These are phyloP conservation scores for Petrophora chlorosata DNA, from an alignment of 2,888 invertebrate species.

Conservation along the genomic window DNA sequence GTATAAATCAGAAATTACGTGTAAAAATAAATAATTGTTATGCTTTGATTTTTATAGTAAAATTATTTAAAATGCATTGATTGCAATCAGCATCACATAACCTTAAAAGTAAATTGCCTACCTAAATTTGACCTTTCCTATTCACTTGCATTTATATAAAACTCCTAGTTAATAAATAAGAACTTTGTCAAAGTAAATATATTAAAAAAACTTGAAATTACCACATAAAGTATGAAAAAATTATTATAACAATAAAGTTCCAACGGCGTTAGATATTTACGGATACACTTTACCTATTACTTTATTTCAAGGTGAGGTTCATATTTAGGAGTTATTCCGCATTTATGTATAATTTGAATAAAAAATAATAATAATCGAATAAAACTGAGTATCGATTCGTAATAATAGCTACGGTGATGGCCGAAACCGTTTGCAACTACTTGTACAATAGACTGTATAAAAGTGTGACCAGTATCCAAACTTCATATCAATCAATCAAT, in stretches of 20 bases:
- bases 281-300: constrained; percentile 1
- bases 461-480: not conserved
- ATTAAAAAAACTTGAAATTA: not conserved
- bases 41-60: constrained; percentile 26
- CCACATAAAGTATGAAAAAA: not conserved
- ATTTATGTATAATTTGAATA: constrained; percentile 40
- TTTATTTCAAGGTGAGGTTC: constrained; percentile 49
- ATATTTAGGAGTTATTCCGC: constrained; percentile 56
- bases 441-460: not conserved
- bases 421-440: constrained; percentile 14
- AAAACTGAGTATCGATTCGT: constrained; percentile 45
- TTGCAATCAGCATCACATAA: constrained; percentile 27
- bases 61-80: constrained; percentile 24
- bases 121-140: constrained; percentile 26
- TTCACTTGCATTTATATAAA: constrained; percentile 7
- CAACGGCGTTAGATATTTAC: not conserved
- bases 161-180: not conserved
- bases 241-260: constrained; percentile 3
- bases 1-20: constrained; percentile 8
- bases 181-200: constrained; percentile 10
- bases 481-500: not conserved
- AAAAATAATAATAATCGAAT: constrained; percentile 39
- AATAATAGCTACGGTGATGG: constrained; percentile 42
- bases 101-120: constrained; percentile 32
- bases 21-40: constrained; percentile 24